These are phyloP conservation scores for Potamilus streckersoni DNA, from an alignment of 1,140 invertebrate species.

Conservation along the genomic window DNA sequence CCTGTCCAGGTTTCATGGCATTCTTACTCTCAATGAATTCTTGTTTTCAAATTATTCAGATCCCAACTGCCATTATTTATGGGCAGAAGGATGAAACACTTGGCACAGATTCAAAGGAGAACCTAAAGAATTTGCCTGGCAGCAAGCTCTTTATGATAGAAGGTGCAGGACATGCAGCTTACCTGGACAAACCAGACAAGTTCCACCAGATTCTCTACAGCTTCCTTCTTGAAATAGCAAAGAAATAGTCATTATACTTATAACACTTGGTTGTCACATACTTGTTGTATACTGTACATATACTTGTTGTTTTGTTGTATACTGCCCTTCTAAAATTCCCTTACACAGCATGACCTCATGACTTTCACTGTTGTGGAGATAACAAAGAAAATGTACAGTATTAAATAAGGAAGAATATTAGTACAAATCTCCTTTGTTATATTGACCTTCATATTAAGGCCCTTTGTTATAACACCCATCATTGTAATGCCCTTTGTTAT, in stretches of 20 bases:
- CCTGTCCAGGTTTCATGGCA: background rate
- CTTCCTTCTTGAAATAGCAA: constrained; percentile 49
- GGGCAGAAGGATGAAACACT: constrained; percentile 65
- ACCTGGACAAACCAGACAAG: constrained; percentile 66
- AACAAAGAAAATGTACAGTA: too few species aligned
- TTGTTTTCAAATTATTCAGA: constrained; percentile 47
- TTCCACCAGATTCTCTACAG: constrained; percentile 68
- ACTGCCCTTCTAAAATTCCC: too few species aligned
- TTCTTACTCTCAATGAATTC: background rate
- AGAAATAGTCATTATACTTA: background rate
- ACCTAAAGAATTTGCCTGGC: constrained; percentile 63
- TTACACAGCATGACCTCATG: too few species aligned
- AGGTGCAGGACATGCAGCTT: constrained; percentile 66
- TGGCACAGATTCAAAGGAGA: constrained; percentile 51
- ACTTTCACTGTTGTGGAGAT: too few species aligned
- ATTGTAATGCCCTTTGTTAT: too few species aligned
- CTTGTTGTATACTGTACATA: too few species aligned
- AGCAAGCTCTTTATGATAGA: constrained; percentile 49
- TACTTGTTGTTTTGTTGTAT: too few species aligned
- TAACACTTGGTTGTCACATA: too few species aligned
- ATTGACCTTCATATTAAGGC: too few species aligned
- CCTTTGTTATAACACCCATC: too few species aligned
- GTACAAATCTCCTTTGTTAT: too few species aligned
- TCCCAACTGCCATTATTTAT: constrained; percentile 68
- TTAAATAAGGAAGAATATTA: too few species aligned